phyloP scores from a whole-genome alignment of 2,797 vertebrate genomes.

The Orestias chungarensis region DNA sequence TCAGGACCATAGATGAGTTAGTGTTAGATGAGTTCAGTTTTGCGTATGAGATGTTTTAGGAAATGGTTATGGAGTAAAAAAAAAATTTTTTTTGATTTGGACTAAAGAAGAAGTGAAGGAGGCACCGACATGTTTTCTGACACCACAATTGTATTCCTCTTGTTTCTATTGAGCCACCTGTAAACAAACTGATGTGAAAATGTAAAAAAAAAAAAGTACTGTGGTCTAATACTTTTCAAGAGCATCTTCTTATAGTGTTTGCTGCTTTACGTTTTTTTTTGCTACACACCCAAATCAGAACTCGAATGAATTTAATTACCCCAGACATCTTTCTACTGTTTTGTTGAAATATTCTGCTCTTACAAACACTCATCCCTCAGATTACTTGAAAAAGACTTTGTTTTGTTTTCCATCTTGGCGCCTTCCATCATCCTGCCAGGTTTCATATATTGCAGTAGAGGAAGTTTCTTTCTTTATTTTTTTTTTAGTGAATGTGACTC shows the following conservation, averaged over 20 bases:
- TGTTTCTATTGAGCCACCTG: slow-evolving; percentile 23
- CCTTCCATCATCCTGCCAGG: slow-evolving; percentile 41
- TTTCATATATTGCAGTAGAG: slow-evolving; percentile 35
- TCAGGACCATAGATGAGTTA: slow-evolving; percentile 41
- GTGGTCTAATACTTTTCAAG: slow-evolving; percentile 2
- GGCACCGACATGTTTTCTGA: slow-evolving; percentile 37
- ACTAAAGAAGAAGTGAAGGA: slow-evolving; percentile 5
- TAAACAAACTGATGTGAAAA: slow-evolving; percentile 32
- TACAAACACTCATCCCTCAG: slow-evolving; percentile 28
- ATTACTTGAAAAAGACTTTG: slow-evolving; percentile 40
- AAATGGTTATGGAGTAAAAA: slow-evolving; percentile 24
- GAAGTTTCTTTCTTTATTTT: slow-evolving; percentile 9
- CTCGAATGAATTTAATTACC: slow-evolving; percentile 6
- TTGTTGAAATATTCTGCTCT: slow-evolving; percentile 11
- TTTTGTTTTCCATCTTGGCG: slow-evolving; percentile 51
- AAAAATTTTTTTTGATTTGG: slow-evolving; percentile 1
- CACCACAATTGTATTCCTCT: slow-evolving; percentile 23
- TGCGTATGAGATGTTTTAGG: slow-evolving; percentile 36
- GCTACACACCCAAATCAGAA: slow-evolving; percentile 17
- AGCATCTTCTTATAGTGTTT: slow-evolving; percentile 19
- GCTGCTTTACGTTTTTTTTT: slow-evolving; percentile 32
- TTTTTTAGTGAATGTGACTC: slow-evolving; percentile 39
- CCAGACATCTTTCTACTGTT: slow-evolving; percentile 10
- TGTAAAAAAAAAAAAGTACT: slow-evolving; percentile 8
- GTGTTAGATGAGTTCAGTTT: slow-evolving; percentile 38